Conservation (phyloP, 2,888 invertebrate species). For the Clitarchus hookeri region DNA sequence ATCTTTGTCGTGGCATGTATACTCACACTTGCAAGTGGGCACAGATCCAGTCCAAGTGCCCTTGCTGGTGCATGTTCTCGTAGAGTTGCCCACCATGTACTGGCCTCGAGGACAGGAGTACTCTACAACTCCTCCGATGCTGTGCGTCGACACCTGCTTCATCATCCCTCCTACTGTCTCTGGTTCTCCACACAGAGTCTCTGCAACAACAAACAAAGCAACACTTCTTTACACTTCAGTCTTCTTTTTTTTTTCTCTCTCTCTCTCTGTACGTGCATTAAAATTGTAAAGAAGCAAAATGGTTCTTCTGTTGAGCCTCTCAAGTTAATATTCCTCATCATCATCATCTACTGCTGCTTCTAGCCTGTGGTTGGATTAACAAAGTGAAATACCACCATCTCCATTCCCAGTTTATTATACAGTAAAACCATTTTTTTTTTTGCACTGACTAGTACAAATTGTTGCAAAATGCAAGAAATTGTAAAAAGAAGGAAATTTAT, state of each 20-base stretch:
- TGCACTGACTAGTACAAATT: no score
- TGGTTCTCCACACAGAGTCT: slow-evolving; percentile 79
- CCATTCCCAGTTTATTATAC: no score
- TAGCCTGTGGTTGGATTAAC: no score
- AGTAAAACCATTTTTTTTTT: no score
- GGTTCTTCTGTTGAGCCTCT: neutral
- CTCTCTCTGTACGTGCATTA: neutral
- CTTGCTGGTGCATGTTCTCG: slow-evolving; percentile 72
- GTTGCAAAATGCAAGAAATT: no score
- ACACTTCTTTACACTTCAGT: neutral
- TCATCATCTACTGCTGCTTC: no score
- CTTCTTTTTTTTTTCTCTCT: no score
- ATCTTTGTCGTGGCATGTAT: no score
- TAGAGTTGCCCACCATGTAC: slow-evolving; percentile 73
- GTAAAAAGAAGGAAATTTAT: no score
- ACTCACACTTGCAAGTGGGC: slow-evolving; percentile 80
- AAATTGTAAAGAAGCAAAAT: slow-evolving; percentile 7
- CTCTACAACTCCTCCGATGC: slow-evolving; percentile 78
- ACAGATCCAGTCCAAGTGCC: slow-evolving; percentile 83
- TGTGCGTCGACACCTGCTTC: slow-evolving; percentile 65
- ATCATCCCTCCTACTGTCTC: slow-evolving; percentile 60
- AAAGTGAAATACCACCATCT: no score
- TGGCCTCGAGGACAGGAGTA: slow-evolving; percentile 85
- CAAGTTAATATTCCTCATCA: no score
- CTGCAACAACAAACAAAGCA: slow-evolving; percentile 52